Percentiles rank a stretch among this genome's conserved stretches.
Conservation (phyloP, 2,888 invertebrate genomes). For the Eulithis prunata region DNA sequence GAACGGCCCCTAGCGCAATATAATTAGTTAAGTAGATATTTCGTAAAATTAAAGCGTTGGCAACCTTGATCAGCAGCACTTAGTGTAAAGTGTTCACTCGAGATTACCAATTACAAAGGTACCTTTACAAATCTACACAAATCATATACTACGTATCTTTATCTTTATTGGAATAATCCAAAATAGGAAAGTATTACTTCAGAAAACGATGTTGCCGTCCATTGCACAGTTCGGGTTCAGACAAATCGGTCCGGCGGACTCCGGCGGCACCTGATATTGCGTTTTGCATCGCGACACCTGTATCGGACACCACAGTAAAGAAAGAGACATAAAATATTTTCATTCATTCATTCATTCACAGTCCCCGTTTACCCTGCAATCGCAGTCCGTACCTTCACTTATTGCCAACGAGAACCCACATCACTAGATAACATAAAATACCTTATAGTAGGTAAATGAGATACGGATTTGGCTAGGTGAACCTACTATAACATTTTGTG, state of each 20-base stretch:
- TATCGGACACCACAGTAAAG: slow-evolving; percentile 59
- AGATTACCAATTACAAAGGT: slow-evolving; percentile 2
- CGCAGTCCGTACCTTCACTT: no score
- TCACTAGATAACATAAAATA: no score
- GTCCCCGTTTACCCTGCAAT: no score
- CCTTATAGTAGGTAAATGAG: no score
- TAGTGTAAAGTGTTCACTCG: slow-evolving; percentile 20
- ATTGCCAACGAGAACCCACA: no score
- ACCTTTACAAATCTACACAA: background rate
- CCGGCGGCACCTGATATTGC: slow-evolving; percentile 56
- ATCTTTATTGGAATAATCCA: no score
- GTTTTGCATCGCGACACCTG: slow-evolving; percentile 65
- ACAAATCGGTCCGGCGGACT: slow-evolving; percentile 47
- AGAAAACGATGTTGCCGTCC: slow-evolving; percentile 16
- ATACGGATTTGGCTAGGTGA: no score
- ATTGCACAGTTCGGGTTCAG: slow-evolving; percentile 54
- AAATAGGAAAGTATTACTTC: background rate
- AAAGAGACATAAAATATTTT: no score
- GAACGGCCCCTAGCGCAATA: slow-evolving; percentile 13
- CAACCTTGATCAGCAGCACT: slow-evolving; percentile 16
- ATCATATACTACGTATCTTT: no score
- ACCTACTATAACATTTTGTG: no score
- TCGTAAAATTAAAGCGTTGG: slow-evolving; percentile 7
- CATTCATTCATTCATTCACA: no score
- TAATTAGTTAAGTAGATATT: slow-evolving; percentile 17